Base-by-base conservation (phyloP, 1,140 invertebrate species). In the Drosophila takahashii region DNA sequence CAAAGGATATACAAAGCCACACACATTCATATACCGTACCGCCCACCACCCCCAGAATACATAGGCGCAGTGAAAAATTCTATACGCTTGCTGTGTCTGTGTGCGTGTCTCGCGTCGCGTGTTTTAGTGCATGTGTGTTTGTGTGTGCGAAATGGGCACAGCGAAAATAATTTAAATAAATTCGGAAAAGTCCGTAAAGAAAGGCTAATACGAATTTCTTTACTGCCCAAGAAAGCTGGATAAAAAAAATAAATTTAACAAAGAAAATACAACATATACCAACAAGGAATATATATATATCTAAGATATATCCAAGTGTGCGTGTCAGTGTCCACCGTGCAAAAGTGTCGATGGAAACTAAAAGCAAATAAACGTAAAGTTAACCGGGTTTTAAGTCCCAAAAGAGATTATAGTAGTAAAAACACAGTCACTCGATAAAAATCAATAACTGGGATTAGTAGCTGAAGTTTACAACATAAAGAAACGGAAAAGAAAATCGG, bases 401-500 rank as follows among this genome's bases (percentile, higher is more conserved):
- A 37, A 16, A 71, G 51, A 67, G 66, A 56, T 57, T 57, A 70
- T 47, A 48, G 67, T 48, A 44, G 64, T 67, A 50, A 74, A 79
- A 67, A 65, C 51, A 42, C 39, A 77, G 53, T 60, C 62, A 62
- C 59, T 77, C 39, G 50, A 67, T 54, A 67, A 87, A 86, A 87
- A 87, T 87, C 83, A 89, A 87, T 87, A 87, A 83, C 66, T 87
- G 69, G 84, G 83, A 87, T 87, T 87, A 87, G 81, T 74, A 77
- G 81, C 81, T 70, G 81, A 77, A 53, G 71, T 51, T 74, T 74
- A 48, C 10, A 69, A 54, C 62, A 59, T 53, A 75, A 53, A 47
- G 15, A 15, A 57, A 66, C 58, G 39, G 22, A 37, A 59, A 45
- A 58, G 41, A 42, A 77, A 69, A 29, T 44, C 11, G 26, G 9